Base-by-base conservation (phyloP, 2,888 invertebrate genomes). In the Saturnia pavonia region DNA sequence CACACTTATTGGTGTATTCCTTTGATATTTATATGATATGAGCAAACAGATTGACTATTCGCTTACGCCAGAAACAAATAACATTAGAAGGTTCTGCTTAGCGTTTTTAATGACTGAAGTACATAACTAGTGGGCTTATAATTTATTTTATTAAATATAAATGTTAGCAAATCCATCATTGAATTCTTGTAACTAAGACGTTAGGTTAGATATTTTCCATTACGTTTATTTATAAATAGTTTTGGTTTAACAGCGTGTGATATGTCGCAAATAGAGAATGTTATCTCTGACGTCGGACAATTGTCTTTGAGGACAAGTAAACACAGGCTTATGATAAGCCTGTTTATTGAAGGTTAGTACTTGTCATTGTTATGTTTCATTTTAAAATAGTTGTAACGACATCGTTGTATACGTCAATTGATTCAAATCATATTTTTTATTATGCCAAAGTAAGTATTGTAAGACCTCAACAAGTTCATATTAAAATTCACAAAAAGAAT, bases 271-370 rank as follows among this genome's bases (percentile, higher is more conserved):
- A n/a, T 22, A 11, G 22, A 54, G n/a, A 54, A 54, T n/a, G 54
- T 22, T 54, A 54, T 54, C 54, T 22, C 22, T 54, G 54, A 54
- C 54, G 54, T 54, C 11, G 11, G 12, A 22, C 54, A 54, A 54
- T 54, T 54, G 54, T 54, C 54, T 54, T 54, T 54, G 54, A 54
- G 22, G 54, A 54, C n/a, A n/a, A 54, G 22, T 54, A 54, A 54
- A 54, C 54, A 54, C 1, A 54, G 22, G 54, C n/a, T 54, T 54
- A 54, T 22, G 54, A 54, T 54, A 54, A 54, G 22, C 22, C 54
- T 48, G 6, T 48, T 16, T 48, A 48, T 48, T 48, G 54, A 22
- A 22, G 54, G 9, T 22, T n/a, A 22, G 16, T 48, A n/a, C 19
- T 48, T 6, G 19, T 48, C 6, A 19, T 48, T 48, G 48, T 48